Conservation (phyloP, 2,797 vertebrate species). For the Dryobates pubescens region DNA sequence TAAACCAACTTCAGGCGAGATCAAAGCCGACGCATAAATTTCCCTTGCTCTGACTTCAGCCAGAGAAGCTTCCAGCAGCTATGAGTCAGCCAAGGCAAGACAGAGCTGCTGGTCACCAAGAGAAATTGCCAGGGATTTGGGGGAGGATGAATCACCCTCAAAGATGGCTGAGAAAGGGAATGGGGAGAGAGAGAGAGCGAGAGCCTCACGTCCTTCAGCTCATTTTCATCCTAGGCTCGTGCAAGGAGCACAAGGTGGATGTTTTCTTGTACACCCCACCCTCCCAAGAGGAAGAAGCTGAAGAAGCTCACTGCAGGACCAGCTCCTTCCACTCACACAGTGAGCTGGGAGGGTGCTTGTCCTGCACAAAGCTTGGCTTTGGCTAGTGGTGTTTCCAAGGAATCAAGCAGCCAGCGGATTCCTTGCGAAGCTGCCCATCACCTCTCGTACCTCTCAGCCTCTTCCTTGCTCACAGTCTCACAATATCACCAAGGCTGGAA, state of each 20-base stretch:
- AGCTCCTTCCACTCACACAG: accelerated
- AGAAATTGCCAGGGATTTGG: slow-evolving; percentile 9
- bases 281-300: neutral
- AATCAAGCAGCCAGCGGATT: neutral
- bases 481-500: no score
- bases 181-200: neutral
- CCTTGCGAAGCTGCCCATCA: neutral
- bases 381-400: neutral
- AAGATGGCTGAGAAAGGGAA: neutral
- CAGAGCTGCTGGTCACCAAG: neutral
- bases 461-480: neutral
- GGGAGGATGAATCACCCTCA: slow-evolving; percentile 18
- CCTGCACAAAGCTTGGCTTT: neutral
- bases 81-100: slow-evolving; percentile 39
- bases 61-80: slow-evolving; percentile 16
- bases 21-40: neutral
- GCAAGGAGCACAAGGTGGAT: neutral
- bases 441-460: neutral
- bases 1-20: neutral
- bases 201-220: neutral
- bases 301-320: neutral
- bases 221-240: neutral
- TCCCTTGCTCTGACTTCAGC: neutral
- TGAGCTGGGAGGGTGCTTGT: neutral
- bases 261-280: neutral